A percentile compares a stretch with the other conserved stretches of the same genome.
phyloP scores from a whole-genome alignment of 2,113 vertebrate genomes.

The Glareola pratincola region DNA sequence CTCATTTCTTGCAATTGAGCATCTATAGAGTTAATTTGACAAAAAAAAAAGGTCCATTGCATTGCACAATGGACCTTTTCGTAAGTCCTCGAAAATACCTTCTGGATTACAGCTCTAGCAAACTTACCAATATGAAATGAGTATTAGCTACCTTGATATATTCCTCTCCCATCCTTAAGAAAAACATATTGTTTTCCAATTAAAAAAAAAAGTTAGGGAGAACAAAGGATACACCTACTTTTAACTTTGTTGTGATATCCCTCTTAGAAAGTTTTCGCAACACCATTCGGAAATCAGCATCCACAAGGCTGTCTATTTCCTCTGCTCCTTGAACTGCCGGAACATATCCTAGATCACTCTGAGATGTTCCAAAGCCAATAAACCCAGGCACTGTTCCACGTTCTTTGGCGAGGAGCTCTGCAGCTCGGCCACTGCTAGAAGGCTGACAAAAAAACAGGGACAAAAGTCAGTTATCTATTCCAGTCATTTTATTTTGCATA shows the following conservation, averaged over 20 bases:
- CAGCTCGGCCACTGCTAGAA: conserved; percentile 93
- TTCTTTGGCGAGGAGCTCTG: conserved; percentile 91
- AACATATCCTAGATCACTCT: conserved; percentile 88
- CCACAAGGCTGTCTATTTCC: conserved; percentile 93
- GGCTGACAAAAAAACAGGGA: conserved; percentile 76
- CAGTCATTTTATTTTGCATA: neutral
- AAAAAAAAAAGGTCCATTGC: neutral
- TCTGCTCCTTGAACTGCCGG: conserved; percentile 94
- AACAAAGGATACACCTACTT: conserved; percentile 74
- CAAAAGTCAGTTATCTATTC: neutral
- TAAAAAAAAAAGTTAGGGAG: neutral
- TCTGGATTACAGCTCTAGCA: neutral
- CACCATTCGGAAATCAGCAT: conserved; percentile 95
- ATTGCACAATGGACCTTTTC: accelerated
- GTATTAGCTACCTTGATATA: neutral
- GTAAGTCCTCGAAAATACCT: neutral
- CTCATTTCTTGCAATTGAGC: neutral
- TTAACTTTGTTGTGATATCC: conserved; percentile 91
- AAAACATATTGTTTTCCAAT: neutral
- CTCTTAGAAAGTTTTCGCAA: conserved; percentile 94
- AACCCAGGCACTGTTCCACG: conserved; percentile 91
- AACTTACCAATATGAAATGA: neutral
- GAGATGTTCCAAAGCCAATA: conserved; percentile 88
- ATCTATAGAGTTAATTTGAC: neutral
- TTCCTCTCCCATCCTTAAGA: neutral